phyloP scores from a whole-genome alignment of 2,888 invertebrate species.

The Ectobius pallidus region DNA sequence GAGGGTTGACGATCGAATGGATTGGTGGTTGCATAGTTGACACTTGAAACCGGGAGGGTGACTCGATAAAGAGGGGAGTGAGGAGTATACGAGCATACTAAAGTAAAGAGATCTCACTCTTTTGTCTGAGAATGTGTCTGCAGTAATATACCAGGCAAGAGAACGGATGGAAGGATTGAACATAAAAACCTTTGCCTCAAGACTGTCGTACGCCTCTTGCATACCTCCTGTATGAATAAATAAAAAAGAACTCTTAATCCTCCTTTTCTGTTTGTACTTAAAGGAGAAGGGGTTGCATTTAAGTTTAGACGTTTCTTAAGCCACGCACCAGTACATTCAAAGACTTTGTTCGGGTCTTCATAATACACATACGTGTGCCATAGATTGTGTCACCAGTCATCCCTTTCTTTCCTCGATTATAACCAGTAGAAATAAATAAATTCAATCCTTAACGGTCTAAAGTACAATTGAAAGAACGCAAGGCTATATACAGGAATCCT shows the following conservation, averaged over 20 bases:
- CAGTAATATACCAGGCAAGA: neutral
- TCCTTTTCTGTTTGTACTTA: neutral
- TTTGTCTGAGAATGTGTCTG: neutral
- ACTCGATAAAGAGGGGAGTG: neutral
- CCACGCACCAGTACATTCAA: neutral
- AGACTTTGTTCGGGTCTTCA: neutral
- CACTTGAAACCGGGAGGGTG: conserved; percentile 8
- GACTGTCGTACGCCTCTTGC: neutral
- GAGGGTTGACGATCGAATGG: conserved; percentile 10
- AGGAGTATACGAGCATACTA: neutral
- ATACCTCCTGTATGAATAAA: too few species aligned
- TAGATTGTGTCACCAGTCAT: neutral
- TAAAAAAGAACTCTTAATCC: neutral
- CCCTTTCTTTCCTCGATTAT: neutral
- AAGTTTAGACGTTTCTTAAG: neutral
- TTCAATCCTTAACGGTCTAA: neutral
- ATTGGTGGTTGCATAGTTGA: conserved; percentile 13
- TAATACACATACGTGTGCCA: neutral
- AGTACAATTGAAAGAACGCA: neutral
- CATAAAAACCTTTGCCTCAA: neutral
- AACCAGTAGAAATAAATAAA: neutral
- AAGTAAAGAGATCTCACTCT: neutral
- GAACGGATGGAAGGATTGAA: neutral
- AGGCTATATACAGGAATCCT: too few species aligned
- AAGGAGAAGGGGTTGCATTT: neutral